A percentile compares a stretch with the other conserved stretches of the same genome.
Conservation (phyloP, 2,888 invertebrate species). For the Cylloceria caligata region DNA sequence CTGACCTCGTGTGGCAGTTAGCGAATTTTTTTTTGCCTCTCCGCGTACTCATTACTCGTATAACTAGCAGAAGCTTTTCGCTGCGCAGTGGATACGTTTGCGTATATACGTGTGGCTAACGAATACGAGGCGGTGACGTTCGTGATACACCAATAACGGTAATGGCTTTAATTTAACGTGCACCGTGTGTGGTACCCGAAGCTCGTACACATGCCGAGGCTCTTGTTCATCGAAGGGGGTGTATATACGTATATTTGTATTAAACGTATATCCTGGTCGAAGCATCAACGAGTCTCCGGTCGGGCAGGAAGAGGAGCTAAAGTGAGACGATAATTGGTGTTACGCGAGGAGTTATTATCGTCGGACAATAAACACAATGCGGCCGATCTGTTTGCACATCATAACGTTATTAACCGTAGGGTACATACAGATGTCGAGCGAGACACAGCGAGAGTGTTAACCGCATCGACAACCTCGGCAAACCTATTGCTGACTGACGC, state of each 20-base stretch:
- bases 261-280: background rate
- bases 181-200: constrained; percentile 10
- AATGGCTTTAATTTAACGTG: constrained; percentile 70
- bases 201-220: background rate
- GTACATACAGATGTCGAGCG: background rate
- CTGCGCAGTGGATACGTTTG: background rate
- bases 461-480: constrained; percentile 12
- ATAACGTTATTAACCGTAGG: constrained; percentile 67
- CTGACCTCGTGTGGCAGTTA: constrained; percentile 7
- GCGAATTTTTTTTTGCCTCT: constrained; percentile 1
- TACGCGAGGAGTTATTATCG: constrained; percentile 71
- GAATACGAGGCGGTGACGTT: constrained; percentile 5
- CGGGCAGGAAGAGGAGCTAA: constrained; percentile 15
- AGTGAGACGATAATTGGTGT: constrained; percentile 72
- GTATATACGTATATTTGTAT: background rate
- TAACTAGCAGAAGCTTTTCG: constrained; percentile 26
- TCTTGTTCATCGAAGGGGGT: background rate
- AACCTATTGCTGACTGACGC: background rate
- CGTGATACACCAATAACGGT: constrained; percentile 32
- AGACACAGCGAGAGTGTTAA: background rate
- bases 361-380: constrained; percentile 69
- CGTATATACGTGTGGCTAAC: constrained; percentile 6
- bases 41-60: constrained; percentile 11
- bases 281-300: constrained; percentile 1
- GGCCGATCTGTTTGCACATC: constrained; percentile 66